Evolutionary conservation across 2,797 vertebrate species (phyloP), one percentile per base, ranked within the genome.

Genomic region (Thalassophryne amazonica): DNA sequence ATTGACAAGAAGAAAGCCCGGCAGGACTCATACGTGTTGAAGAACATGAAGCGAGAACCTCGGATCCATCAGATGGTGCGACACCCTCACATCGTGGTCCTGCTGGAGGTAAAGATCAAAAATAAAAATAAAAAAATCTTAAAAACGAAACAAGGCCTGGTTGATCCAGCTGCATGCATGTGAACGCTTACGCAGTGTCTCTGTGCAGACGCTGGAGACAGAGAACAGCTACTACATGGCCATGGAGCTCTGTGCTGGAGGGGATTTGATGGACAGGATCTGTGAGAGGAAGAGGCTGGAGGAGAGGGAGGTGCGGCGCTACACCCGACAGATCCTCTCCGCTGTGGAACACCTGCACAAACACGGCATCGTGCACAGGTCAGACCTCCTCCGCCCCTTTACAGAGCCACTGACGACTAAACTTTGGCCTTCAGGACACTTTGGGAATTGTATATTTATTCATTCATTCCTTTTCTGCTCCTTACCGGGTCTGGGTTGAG

Each of bases 1-100:
- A 95, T 94, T 1, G 92, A 93, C 76, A 95, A 94, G 85, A 94
- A 92, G 79, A 94, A 93, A 80, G 92, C 89, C 0, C 90, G 90
- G 1, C 88, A 92, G 80, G 91, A 94, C 55, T 90, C 90, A 0
- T 94, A 92, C 0, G 72, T 94, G 43, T 81, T 90, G 59, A 94
- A 94, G 75, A 93, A 94, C 69, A 93, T 91, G 89, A 94, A 93
- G 71, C 76, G 86, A 3, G 93, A 94, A 55, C 91, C 92, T 1
- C 52, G 61, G 8, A 93, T 95, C 59, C 90, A 94, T 55, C 90
- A 93, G 85, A 92, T 93, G 90, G 83, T 93, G 49, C 89, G 89
- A 48, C 92, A 94, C 36, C 90, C 92, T 51, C 88, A 93, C 24
- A 63, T 93, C 17, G 89, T 92, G 6, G 79, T 69, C 50, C 79